Evolutionary conservation across 2,888 invertebrate genomes (phyloP), one percentile per base, ranked within the genome.

Genomic region (Phasia obesa): DNA sequence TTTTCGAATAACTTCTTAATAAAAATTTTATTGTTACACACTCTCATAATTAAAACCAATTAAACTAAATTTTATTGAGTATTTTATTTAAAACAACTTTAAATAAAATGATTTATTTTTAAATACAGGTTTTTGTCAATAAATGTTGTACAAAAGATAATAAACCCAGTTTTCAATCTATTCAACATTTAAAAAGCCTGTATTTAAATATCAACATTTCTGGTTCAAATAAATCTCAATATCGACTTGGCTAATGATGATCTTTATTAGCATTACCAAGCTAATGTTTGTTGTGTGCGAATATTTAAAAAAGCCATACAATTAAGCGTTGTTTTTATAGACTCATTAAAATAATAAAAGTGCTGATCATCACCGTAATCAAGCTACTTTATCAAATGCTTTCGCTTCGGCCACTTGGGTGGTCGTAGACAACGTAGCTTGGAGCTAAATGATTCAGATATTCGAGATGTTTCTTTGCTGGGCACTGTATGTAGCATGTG

Each of bases 321-420:
- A 70, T 77, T 70, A 70, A 64, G 51, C 7, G 4, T 70, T 19
- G 23, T 55, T 53, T 77, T 69, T 53, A 60, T 59, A 53, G 51
- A 31, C 70, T 76, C 44, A 62, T 77, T 77, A 53, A 62, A 35
- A 78, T 70, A 70, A 71, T 49, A 27, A 57, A 62, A 55, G 21
- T 38, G 51, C 42, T 70, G 55, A 62, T 70, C 47, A 35, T 70
- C 15, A 38, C 35, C 35, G 59, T 73, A 71, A 79, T 65, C 51
- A 59, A 67, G 73, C 53, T 73, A 67, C 59, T 79, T 67, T 44
- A 73, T 53, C 35, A 60, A 64, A 59, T 11, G 17, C 31, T 65
- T 25, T 59, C 21, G 31, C 23, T 47, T 15, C 60, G 6, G 35
- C 42, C 13, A 70, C 55, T 78, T 78, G 78, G 47, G 78, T 65